Evolutionary conservation across 2,113 vertebrate genomes (phyloP), one percentile per base, ranked within the genome.

Genomic region (Syrrhaptes paradoxus): DNA sequence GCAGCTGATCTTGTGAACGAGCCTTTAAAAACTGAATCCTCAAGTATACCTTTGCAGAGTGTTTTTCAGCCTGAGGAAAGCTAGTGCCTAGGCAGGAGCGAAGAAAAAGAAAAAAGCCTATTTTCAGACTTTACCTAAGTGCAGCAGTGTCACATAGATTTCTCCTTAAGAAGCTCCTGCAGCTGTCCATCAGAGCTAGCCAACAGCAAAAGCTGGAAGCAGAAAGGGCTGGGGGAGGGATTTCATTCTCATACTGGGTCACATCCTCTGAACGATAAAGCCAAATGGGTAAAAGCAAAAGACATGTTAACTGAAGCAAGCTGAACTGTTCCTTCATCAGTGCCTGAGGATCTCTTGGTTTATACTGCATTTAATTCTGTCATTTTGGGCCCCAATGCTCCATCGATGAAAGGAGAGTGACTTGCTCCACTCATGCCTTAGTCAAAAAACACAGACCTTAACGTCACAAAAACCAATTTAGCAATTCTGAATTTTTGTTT

Each of bases 301-400:
- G 93, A 90, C 76, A 52, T 91, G 89, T 93, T 95, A 93, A 91
- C 61, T 95, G 95, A 95, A 91, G 94, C 25, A 2, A 93, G 89
- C 57, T 75, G 89, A 95, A 59, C 73, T 93, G 68, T 93, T 95
- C 88, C 88, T 86, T 78, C 15, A 1, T 87, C 80, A 61, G 48
- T 86, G 95, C 95, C 80, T 15, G 57, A 85, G 93, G 94, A 34
- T 1, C 43, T 28, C 43, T 92, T 7, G 10, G 55, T 87, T 94
- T 84, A 77, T 71, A 45, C 72, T 67, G 68, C 6, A 2, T 86
- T 95, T 90, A 93, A 61, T 89, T 81, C 68, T 84, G 61, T 84
- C 17, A 4, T 78, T 92, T 89, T 57, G 61, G 82, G 57, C 70
- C 87, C 48, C 26, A 28, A 11, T 93, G 68, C 61, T 94, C 51